A percentile compares a stretch with the other conserved stretches of the same genome.
phyloP scores from a whole-genome alignment of 2,797 vertebrate genomes.

The Gouania willdenowi region DNA sequence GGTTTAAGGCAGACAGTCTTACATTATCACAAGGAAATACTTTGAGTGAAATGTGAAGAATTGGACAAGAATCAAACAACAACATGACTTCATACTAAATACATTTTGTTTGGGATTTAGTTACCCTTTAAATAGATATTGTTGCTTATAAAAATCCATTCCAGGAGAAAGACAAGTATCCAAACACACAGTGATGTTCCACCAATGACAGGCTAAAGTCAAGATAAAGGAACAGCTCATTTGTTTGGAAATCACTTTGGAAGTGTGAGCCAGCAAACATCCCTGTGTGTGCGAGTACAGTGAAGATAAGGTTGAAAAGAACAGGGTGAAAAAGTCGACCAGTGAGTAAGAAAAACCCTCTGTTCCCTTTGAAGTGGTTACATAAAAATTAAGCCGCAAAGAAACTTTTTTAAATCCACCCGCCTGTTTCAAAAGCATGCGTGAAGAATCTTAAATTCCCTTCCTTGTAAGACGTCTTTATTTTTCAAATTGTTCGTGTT shows the following conservation, averaged over 20 bases:
- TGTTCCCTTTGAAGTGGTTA: conserved; percentile 32
- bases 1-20: too few species aligned
- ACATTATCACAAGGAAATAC: too few species aligned
- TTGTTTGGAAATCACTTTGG: conserved; percentile 8
- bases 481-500: conserved; percentile 1
- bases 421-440: conserved; percentile 3
- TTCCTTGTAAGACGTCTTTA: not conserved
- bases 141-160: too few species aligned
- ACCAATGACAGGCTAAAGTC: not conserved
- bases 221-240: not conserved
- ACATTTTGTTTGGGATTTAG: too few species aligned
- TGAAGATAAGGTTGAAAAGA: conserved; percentile 6
- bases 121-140: too few species aligned
- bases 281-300: conserved; percentile 3
- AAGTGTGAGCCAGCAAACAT: not conserved
- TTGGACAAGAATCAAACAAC: too few species aligned
- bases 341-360: conserved; percentile 1
- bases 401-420: conserved; percentile 18
- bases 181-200: too few species aligned
- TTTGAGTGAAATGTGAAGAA: too few species aligned
- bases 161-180: too few species aligned
- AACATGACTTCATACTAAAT: too few species aligned
- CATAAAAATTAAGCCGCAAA: conserved; percentile 20
- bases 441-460: conserved; percentile 3
- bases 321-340: conserved; percentile 18